Evolutionary conservation across 2,888 invertebrate genomes (phyloP).

Genomic region (Bembecia ichneumoniformis): DNA sequence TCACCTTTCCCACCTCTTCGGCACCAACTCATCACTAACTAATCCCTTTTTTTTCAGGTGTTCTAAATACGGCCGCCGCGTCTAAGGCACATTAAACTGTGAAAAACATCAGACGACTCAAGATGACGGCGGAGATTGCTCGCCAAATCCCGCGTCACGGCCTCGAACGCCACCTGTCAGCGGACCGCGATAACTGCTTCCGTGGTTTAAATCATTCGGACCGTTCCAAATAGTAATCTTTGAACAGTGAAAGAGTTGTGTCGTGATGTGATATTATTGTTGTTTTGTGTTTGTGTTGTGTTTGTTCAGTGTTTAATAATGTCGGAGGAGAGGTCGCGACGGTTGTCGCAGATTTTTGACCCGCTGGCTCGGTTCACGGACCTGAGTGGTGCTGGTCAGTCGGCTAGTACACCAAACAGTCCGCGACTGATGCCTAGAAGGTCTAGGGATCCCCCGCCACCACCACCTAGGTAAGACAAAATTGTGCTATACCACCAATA

Average conservation of each 20-base stretch:
- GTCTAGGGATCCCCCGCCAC: conserved; percentile 58
- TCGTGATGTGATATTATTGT: conserved; percentile 54
- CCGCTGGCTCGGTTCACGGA: conserved; percentile 83
- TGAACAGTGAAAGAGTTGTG: conserved; percentile 46
- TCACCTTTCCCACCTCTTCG: conserved; percentile 37
- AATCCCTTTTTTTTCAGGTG: conserved; percentile 53
- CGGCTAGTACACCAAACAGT: conserved; percentile 79
- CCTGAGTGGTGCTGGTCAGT: conserved; percentile 70
- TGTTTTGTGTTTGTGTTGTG: conserved; percentile 43
- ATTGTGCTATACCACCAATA: neutral
- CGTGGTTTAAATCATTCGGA: conserved; percentile 47
- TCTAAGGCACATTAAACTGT: conserved; percentile 46
- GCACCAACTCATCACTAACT: conserved; percentile 24
- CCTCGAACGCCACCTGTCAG: conserved; percentile 45
- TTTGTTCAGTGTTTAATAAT: conserved; percentile 46
- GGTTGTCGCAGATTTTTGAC: conserved; percentile 87
- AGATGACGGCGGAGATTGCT: conserved; percentile 53
- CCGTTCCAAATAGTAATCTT: conserved; percentile 57
- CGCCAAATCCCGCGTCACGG: conserved; percentile 46
- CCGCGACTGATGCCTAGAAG: conserved; percentile 78
- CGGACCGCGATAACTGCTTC: conserved; percentile 32
- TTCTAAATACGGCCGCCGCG: conserved; percentile 43
- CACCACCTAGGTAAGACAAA: conserved; percentile 58
- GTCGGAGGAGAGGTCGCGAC: conserved; percentile 79
- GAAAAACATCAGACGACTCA: conserved; percentile 51